Evolutionary conservation across 2,113 vertebrate species (phyloP), one percentile per base, ranked within the genome.

Genomic region (Petrocephalus microphthalmus): DNA sequence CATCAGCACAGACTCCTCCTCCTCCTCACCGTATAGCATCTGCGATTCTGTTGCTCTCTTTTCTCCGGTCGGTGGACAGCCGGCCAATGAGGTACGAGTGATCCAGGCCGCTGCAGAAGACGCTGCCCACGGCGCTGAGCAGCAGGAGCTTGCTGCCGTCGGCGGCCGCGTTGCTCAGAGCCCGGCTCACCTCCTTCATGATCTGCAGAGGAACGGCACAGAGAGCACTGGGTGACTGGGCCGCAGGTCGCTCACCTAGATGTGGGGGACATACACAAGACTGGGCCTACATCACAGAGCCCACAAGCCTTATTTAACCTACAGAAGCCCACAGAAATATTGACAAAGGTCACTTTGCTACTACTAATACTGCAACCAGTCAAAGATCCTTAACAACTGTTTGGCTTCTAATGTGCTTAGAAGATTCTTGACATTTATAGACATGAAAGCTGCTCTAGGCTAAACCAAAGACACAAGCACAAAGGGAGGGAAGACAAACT

Each of bases 41-140:
- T 54, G 98, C 96, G 78, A 99, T 99, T 90, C 98, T 96, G 84
- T 96, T 96, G 94, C 98, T 99, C 92, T 99, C 98, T 95, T 99
- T 99, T 88, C 97, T 95, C 91, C 97, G 96, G 95, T 99, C 98
- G 22, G 95, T 98, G 91, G 98, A 98, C 93, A 99, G 94, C 91
- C 97, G 97, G 89, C 98, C 98, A 2, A 99, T 98, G 87, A 99
- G 96, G 95, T 99, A 98, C 87, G 98, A 98, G 83, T 98, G 97
- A 93, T 99, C 98, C 92, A 99, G 95, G 88, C 98, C 98, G 0
- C 98, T 97, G 93, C 98, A 99, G 96, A 99, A 99, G 83, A 98
- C 95, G 0, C 97, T 97, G 88, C 98, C 98, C 89, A 99, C 98
- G 0, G 98, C 97, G 45, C 97, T 99, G 92, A 99, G 97, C 60